phyloP scores from a whole-genome alignment of 2,888 invertebrate species.

The Gnatocerus cornutus region DNA sequence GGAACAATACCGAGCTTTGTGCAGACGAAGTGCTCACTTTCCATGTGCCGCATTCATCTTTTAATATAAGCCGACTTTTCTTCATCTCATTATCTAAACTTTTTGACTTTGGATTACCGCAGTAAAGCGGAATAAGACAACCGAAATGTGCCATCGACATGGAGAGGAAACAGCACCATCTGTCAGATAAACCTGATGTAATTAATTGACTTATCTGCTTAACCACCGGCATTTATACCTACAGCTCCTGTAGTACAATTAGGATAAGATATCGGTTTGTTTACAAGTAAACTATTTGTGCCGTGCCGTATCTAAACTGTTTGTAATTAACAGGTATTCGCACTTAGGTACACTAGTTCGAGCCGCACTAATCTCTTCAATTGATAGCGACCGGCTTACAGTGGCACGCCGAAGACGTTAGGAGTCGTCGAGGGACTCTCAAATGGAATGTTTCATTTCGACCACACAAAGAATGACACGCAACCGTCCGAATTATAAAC shows the following conservation, averaged over 20 bases:
- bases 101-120: constrained; percentile 16
- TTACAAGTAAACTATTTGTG: constrained; percentile 60
- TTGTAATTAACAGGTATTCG: constrained; percentile 64
- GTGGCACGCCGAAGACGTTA: constrained; percentile 29
- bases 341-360: constrained; percentile 58
- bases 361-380: constrained; percentile 57
- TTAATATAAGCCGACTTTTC: constrained; percentile 31
- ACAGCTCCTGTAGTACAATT: constrained; percentile 58
- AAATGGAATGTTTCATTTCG: constrained; percentile 1
- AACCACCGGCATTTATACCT: constrained; percentile 57
- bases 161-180: constrained; percentile 18
- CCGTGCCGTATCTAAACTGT: constrained; percentile 58
- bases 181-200: constrained; percentile 51
- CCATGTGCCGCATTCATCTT: constrained; percentile 34
- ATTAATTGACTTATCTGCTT: constrained; percentile 61
- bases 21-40: constrained; percentile 44
- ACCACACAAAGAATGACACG: constrained; percentile 29
- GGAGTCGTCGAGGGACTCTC: background rate
- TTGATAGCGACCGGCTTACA: constrained; percentile 54
- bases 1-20: constrained; percentile 59
- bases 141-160: constrained; percentile 3
- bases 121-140: background rate
- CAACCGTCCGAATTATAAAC: constrained; percentile 42
- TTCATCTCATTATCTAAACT: constrained; percentile 23
- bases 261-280: constrained; percentile 63